Evolutionary conservation across 2,113 vertebrate species (phyloP).

Genomic region (Heloderma charlesbogerti): DNA sequence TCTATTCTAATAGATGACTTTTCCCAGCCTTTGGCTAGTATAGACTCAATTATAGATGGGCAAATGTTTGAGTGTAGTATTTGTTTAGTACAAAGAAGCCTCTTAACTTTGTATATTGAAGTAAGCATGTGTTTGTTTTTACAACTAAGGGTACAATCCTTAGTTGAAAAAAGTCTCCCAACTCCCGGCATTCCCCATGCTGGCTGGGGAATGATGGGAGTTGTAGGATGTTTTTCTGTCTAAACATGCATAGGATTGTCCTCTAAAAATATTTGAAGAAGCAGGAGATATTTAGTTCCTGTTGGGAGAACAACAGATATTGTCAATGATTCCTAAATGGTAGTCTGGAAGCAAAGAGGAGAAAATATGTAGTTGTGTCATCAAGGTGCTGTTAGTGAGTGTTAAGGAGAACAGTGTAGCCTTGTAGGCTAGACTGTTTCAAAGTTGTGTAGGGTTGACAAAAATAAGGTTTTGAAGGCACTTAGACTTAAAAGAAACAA

Average conservation of each 20-base stretch:
- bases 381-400: not conserved
- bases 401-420: not conserved
- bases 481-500: not conserved
- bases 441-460: not conserved
- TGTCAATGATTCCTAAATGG: not conserved
- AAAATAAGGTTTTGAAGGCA: not conserved
- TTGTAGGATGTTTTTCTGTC: no score
- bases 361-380: no score
- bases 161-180: no score
- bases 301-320: not conserved
- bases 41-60: not conserved
- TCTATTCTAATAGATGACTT: not conserved
- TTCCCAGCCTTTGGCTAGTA: not conserved
- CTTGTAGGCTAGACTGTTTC: not conserved
- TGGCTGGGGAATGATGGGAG: no score
- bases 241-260: no score
- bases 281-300: not conserved
- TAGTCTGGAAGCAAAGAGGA: not conserved
- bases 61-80: not conserved
- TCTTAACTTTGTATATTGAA: not conserved
- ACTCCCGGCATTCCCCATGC: no score
- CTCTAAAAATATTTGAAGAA: not conserved
- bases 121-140: not conserved
- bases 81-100: not conserved
- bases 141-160: no score